Evolutionary conservation across 2,888 invertebrate species (phyloP), one percentile per base, ranked within the genome.

Genomic region (Abrostola tripartita): DNA sequence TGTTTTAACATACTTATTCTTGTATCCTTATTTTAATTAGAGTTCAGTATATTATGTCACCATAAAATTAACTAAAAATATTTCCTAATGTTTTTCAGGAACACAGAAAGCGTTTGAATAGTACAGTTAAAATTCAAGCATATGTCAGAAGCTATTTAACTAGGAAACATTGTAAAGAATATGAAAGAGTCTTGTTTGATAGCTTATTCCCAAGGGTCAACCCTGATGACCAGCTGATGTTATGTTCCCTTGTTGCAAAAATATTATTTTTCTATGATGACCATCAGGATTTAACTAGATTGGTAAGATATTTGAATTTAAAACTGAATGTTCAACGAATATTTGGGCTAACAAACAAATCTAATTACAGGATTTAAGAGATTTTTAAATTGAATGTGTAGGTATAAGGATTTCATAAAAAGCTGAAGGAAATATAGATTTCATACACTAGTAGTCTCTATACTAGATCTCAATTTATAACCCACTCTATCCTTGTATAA

Each of bases 111-210:
- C 96, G 96, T 81, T 94, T 97, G 40, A 96, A 96, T 79, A 97
- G 98, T 85, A 96, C 98, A 11, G 95, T 97, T 73, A 96, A 97
- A 83, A 96, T 99, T 65, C 98, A 99, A 90, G 97, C 98, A 0
- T 96, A 96, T 88, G 96, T 96, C 7, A 95, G 98, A 66, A 97
- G 98, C 76, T 98, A 97, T 81, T 91, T 98, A 36, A 94, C 95
- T 42, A 95, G 98, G 37, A 96, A 96, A 86, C 95, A 95, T 47
- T 95, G 96, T 69, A 97, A 97, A 88, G 95, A 96, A 58, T 86
- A 92, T 63, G 96, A 97, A 82, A 95, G 98, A 56, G 90, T 92
- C 53, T 94, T 96, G 55, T 98, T 97, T 91, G 98, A 98, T 84
- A 91, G 92, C 37, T 92, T 94, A 51, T 94, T 95, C 66, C 93